Percentiles rank a stretch among this genome's conserved stretches.
phyloP scores from a whole-genome alignment of 1,140 invertebrate genomes.

The Lepidotrigona ventralis region DNA sequence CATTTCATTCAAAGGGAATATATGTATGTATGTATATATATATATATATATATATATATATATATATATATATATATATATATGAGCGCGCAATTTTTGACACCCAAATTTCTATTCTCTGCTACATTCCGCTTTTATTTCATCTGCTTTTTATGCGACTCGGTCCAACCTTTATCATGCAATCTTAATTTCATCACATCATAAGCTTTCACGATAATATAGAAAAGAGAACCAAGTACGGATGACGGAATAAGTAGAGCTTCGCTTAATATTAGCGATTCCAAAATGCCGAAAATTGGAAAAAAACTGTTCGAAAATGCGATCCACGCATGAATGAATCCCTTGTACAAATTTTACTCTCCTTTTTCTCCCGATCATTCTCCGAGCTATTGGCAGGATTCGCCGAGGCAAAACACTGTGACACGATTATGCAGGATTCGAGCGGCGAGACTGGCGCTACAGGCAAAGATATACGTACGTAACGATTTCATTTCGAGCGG shows the following conservation, averaged over 20 bases:
- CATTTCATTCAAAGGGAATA: neutral
- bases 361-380: constrained; percentile 24
- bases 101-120: neutral
- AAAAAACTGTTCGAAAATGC: neutral
- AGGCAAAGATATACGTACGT: constrained; percentile 42
- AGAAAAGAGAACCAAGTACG: no score
- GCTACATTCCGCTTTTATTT: neutral
- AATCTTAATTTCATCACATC: constrained; percentile 3
- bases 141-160: neutral
- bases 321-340: neutral
- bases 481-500: constrained; percentile 50
- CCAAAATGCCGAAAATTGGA: no score
- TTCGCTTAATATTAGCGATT: neutral
- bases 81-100: neutral
- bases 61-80: no score
- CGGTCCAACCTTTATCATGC: neutral
- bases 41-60: no score
- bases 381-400: neutral
- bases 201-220: neutral
- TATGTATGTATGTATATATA: no score
- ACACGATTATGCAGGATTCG: constrained; percentile 46
- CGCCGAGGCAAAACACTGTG: constrained; percentile 39
- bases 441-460: constrained; percentile 21
- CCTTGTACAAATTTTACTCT: constrained; percentile 24
- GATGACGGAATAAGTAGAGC: neutral